A percentile compares a stretch with the other conserved stretches of the same genome.
These are phyloP conservation scores for Pelmatolapia mariae DNA, from an alignment of 2,113 vertebrate genomes.

Conservation along the genomic window DNA sequence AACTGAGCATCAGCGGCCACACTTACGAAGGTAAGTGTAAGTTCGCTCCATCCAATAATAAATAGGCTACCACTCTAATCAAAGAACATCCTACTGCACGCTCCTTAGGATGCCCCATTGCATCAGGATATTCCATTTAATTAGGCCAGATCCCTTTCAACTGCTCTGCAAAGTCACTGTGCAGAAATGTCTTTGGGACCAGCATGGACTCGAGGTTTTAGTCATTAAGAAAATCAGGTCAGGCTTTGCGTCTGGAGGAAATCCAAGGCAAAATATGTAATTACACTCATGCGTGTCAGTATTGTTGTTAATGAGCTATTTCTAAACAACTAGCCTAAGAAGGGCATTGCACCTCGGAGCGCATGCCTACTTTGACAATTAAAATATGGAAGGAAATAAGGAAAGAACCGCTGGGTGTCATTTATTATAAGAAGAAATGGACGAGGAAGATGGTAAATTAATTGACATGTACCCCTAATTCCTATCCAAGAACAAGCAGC, in stretches of 20 bases:
- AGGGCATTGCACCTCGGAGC: conserved; percentile 9
- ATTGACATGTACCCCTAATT: background rate
- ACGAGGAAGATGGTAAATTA: background rate
- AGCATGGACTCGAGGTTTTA: conserved; percentile 46
- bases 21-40: background rate
- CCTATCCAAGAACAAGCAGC: background rate
- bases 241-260: conserved; percentile 41
- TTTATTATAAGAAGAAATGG: background rate
- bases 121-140: conserved; percentile 62
- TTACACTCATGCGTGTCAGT: conserved; percentile 22
- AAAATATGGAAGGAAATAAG: background rate
- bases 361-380: background rate
- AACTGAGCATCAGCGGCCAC: background rate
- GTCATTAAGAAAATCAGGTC: conserved; percentile 68
- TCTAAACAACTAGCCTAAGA: background rate
- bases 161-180: conserved; percentile 24
- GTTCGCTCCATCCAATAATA: conserved; percentile 39
- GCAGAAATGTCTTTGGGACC: conserved; percentile 46
- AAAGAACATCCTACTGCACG: conserved; percentile 29
- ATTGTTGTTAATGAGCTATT: conserved; percentile 53
- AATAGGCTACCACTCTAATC: conserved; percentile 50
- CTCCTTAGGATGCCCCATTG: conserved; percentile 43
- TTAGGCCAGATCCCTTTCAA: conserved; percentile 62
- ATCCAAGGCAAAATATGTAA: conserved; percentile 45
- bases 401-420: background rate